Percentiles rank a stretch among this genome's conserved stretches.
These are phyloP conservation scores for Stictocephala bisonia DNA, from an alignment of 2,888 invertebrate genomes.

Conservation along the genomic window DNA sequence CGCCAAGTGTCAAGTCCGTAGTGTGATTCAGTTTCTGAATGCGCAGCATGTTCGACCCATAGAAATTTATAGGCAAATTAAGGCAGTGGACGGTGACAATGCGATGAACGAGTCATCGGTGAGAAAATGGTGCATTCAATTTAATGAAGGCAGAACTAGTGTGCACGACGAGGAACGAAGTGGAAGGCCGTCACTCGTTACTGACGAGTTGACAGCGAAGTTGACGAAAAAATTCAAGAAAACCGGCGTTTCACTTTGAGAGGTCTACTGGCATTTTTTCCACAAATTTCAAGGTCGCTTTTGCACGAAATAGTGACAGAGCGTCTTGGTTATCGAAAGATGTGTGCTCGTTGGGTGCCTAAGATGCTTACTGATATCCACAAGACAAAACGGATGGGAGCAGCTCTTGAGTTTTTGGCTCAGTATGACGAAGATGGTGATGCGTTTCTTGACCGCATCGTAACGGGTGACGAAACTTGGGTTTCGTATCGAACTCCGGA, in stretches of 20 bases:
- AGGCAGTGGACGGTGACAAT: no score
- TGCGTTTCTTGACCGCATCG: background rate
- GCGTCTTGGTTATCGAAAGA: background rate
- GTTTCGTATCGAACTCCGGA: conserved; percentile 49
- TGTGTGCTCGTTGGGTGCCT: background rate
- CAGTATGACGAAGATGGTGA: conserved; percentile 1
- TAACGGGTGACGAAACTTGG: conserved; percentile 56
- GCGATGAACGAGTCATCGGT: conserved; percentile 17
- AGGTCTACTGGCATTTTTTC: background rate
- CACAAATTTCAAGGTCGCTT: background rate
- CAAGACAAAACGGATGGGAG: background rate
- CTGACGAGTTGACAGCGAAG: background rate
- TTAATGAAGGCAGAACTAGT: background rate
- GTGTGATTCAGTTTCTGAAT: background rate
- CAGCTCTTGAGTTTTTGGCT: background rate
- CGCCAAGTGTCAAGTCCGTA: background rate
- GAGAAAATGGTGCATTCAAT: conserved; percentile 15
- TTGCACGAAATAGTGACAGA: conserved; percentile 1
- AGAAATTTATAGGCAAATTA: conserved; percentile 15
- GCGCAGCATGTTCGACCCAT: background rate
- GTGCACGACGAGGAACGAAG: conserved; percentile 6
- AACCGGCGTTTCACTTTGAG: background rate
- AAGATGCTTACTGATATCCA: background rate
- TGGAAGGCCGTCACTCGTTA: background rate
- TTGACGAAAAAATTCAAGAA: conserved; percentile 1